A percentile compares a stretch with the other conserved stretches of the same genome.
Conservation (phyloP, 2,113 vertebrate genomes). For the Dunckerocampus dactyliophorus region DNA sequence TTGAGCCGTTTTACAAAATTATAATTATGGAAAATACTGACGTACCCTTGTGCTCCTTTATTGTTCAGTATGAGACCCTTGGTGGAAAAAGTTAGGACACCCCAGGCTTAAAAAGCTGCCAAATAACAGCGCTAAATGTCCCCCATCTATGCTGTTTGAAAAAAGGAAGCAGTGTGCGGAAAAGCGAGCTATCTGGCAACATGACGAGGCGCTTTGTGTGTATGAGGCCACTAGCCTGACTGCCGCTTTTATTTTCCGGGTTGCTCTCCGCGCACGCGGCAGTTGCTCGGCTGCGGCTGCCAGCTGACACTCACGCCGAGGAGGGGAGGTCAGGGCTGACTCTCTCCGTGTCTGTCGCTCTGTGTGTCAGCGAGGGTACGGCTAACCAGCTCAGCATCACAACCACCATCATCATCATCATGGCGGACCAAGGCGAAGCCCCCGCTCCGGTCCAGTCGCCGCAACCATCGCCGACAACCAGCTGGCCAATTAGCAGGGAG, state of each 20-base stretch:
- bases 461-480: slow-evolving; percentile 69
- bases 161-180: no score
- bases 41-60: no score
- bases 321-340: slow-evolving; percentile 53
- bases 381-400: slow-evolving; percentile 54
- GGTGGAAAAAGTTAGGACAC: no score
- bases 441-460: slow-evolving; percentile 78
- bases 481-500: slow-evolving; percentile 94
- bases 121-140: no score
- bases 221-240: neutral
- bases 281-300: slow-evolving; percentile 53
- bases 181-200: neutral
- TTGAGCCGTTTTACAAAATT: no score
- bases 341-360: slow-evolving; percentile 4
- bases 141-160: no score
- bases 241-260: slow-evolving; percentile 68
- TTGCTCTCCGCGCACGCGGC: slow-evolving; percentile 55
- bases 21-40: no score
- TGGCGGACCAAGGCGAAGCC: slow-evolving; percentile 90
- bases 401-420: slow-evolving; percentile 72
- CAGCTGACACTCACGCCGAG: slow-evolving; percentile 56
- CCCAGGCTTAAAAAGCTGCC: no score
- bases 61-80: no score
- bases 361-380: slow-evolving; percentile 65
- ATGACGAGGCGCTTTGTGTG: neutral